Evolutionary conservation across 2,888 invertebrate genomes (phyloP).

Genomic region (Phalangium opilio): DNA sequence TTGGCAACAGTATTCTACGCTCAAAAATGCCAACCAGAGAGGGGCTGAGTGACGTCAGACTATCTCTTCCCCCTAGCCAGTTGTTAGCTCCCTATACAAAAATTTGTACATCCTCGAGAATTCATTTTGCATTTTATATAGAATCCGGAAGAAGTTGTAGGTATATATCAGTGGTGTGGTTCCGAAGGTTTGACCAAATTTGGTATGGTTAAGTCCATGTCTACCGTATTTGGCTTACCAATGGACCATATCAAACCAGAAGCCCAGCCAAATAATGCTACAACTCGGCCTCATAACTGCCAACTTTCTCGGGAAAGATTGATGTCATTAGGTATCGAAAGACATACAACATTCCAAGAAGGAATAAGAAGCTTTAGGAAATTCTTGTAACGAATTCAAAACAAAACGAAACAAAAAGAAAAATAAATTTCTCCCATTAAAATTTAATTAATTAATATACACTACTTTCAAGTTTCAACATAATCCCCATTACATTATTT

Average conservation of each 20-base stretch:
- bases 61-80: too few relatives aligned
- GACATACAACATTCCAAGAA: constrained; percentile 30
- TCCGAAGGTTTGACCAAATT: constrained; percentile 37
- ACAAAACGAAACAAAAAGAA: too few relatives aligned
- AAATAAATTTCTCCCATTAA: too few relatives aligned
- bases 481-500: too few relatives aligned
- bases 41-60: too few relatives aligned
- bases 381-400: background rate
- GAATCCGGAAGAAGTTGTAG: constrained; percentile 25
- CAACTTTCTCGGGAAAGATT: constrained; percentile 23
- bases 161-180: constrained; percentile 38
- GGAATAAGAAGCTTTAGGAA: constrained; percentile 24
- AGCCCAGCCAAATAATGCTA: constrained; percentile 25
- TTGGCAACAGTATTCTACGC: too few relatives aligned
- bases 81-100: too few relatives aligned
- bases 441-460: too few relatives aligned
- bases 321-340: constrained; percentile 14
- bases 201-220: constrained; percentile 35
- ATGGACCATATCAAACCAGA: constrained; percentile 30
- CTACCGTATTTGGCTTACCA: constrained; percentile 30
- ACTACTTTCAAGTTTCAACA: too few relatives aligned
- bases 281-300: constrained; percentile 33
- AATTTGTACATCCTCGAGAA: constrained; percentile 2
- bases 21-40: too few relatives aligned
- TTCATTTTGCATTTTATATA: constrained; percentile 18